A percentile compares a stretch with the other conserved stretches of the same genome.
These are phyloP conservation scores for Ptyas mucosa DNA, from an alignment of 2,113 vertebrate genomes.

Conservation along the genomic window DNA sequence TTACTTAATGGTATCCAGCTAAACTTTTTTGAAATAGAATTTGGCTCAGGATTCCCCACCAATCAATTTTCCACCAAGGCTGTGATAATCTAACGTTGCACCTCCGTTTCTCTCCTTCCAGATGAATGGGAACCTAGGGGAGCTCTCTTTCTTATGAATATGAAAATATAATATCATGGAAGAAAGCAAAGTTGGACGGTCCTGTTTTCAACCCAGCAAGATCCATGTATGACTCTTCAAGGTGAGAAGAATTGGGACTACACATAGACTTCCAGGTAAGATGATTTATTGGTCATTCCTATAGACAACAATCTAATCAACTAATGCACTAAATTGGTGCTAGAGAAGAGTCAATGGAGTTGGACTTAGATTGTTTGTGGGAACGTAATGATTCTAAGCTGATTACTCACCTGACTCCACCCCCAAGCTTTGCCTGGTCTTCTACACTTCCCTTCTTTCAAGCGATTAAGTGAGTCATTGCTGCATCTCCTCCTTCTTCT, in stretches of 20 bases:
- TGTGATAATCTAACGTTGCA: neutral
- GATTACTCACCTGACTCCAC: too few relatives aligned
- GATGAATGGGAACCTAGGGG: neutral
- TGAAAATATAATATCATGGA: neutral
- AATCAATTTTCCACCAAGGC: neutral
- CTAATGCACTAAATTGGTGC: neutral
- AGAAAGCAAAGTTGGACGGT: too few relatives aligned
- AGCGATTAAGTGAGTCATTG: neutral
- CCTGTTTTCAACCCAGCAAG: neutral
- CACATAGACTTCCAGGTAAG: neutral
- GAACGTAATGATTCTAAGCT: neutral
- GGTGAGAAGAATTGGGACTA: neutral
- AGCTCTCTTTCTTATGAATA: neutral
- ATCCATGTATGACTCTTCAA: neutral
- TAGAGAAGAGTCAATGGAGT: neutral
- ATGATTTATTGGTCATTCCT: neutral
- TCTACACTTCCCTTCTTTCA: neutral
- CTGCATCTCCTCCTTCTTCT: neutral
- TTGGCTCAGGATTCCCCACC: neutral
- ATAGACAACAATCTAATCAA: neutral
- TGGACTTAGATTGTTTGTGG: neutral
- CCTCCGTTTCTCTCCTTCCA: neutral
- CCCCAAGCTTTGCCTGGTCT: too few relatives aligned
- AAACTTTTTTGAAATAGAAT: neutral
- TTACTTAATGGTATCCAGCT: neutral